These are phyloP conservation scores for Carposina sasakii DNA, from an alignment of 1,140 invertebrate species.

Conservation along the genomic window DNA sequence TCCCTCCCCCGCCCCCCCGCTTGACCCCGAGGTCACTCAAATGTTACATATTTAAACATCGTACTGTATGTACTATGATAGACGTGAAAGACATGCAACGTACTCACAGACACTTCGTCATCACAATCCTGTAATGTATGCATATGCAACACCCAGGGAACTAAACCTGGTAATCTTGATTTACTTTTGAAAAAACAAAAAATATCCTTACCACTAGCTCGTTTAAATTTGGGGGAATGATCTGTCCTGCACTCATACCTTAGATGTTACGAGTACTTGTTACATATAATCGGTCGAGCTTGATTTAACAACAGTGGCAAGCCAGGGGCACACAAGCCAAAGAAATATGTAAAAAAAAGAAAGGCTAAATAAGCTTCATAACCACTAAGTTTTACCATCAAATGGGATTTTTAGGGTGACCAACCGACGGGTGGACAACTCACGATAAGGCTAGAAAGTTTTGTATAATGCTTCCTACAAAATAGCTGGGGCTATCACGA, in stretches of 20 bases:
- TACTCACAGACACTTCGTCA: neutral
- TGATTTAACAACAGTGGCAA: neutral
- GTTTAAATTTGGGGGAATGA: neutral
- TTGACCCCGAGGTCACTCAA: neutral
- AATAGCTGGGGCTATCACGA: neutral
- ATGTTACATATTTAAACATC: neutral
- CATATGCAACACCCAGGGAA: neutral
- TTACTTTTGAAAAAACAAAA: neutral
- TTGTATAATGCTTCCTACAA: neutral
- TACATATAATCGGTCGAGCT: neutral
- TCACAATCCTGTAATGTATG: neutral
- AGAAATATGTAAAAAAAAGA: neutral
- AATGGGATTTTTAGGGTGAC: neutral
- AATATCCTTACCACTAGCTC: neutral
- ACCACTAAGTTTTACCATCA: neutral
- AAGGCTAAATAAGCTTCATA: neutral
- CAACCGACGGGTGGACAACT: neutral
- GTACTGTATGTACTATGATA: neutral
- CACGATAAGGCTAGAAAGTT: neutral
- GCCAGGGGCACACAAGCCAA: neutral
- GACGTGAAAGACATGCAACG: neutral
- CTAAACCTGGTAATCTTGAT: neutral
- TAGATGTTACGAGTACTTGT: neutral
- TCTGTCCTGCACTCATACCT: neutral
- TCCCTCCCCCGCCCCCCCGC: too few relatives aligned